phyloP scores from a whole-genome alignment of 2,797 vertebrate species.

The Anableps anableps region DNA sequence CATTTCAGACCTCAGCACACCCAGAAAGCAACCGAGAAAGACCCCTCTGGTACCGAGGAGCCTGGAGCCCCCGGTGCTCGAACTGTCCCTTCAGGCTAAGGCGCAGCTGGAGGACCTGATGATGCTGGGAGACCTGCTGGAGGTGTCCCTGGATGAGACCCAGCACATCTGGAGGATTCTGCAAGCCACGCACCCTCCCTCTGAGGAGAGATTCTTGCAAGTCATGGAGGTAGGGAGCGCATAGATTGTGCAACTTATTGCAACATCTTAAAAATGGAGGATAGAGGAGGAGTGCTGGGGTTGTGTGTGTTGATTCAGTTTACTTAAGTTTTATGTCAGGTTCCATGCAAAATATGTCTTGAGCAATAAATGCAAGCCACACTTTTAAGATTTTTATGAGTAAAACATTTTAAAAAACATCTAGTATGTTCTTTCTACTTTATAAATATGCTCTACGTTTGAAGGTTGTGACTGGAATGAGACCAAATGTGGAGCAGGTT shows the following conservation, averaged over 20 bases:
- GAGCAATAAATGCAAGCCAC: neutral
- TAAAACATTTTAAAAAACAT: neutral
- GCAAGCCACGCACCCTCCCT: conserved; percentile 96
- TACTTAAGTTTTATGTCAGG: neutral
- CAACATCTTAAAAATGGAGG: conserved; percentile 14
- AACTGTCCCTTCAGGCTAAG: conserved; percentile 92
- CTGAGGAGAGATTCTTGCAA: conserved; percentile 95
- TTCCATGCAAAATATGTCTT: neutral
- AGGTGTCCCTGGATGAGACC: conserved; percentile 97
- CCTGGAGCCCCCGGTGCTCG: conserved; percentile 94
- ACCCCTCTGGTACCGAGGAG: conserved; percentile 95
- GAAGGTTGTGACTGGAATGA: neutral
- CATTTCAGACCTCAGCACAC: conserved; percentile 85
- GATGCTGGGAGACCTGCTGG: conserved; percentile 97
- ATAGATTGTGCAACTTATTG: conserved; percentile 39
- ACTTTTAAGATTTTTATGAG: neutral
- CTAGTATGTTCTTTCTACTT: neutral
- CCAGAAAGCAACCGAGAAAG: conserved; percentile 96
- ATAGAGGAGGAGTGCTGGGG: neutral
- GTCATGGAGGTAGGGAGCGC: conserved; percentile 90
- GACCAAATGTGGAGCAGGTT: neutral
- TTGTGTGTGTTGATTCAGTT: neutral
- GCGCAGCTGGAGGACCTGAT: conserved; percentile 95
- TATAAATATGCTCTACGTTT: neutral
- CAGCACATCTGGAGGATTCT: conserved; percentile 99